These are phyloP conservation scores for Zapornia atra DNA, from an alignment of 2,113 vertebrate genomes.

Conservation along the genomic window DNA sequence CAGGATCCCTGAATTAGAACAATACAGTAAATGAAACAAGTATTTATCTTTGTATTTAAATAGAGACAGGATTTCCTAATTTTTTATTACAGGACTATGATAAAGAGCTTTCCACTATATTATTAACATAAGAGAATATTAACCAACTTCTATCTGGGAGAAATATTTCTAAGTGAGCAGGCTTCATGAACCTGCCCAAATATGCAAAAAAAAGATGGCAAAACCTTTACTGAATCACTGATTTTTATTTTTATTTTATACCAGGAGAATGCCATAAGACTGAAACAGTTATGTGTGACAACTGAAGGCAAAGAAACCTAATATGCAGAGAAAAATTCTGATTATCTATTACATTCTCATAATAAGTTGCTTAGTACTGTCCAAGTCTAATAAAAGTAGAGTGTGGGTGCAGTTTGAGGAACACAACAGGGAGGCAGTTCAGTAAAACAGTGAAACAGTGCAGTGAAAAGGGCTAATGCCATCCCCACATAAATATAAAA, in stretches of 20 bases:
- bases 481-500: background rate
- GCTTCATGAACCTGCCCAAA: background rate
- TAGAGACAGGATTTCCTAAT: background rate
- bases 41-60: background rate
- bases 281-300: background rate
- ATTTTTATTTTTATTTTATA: background rate
- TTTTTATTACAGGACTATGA: background rate
- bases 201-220: background rate
- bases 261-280: background rate
- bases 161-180: background rate
- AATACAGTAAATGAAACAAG: background rate
- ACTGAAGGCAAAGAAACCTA: background rate
- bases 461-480: background rate
- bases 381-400: background rate
- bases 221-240: background rate
- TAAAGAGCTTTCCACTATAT: background rate
- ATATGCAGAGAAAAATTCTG: background rate
- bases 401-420: background rate
- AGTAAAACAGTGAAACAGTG: background rate
- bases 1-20: background rate
- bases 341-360: background rate
- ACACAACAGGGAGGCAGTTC: background rate
- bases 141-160: background rate
- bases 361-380: background rate
- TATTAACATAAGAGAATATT: background rate